Evolutionary conservation across 2,888 invertebrate species (phyloP).

Genomic region (Chloroclysta siterata): DNA sequence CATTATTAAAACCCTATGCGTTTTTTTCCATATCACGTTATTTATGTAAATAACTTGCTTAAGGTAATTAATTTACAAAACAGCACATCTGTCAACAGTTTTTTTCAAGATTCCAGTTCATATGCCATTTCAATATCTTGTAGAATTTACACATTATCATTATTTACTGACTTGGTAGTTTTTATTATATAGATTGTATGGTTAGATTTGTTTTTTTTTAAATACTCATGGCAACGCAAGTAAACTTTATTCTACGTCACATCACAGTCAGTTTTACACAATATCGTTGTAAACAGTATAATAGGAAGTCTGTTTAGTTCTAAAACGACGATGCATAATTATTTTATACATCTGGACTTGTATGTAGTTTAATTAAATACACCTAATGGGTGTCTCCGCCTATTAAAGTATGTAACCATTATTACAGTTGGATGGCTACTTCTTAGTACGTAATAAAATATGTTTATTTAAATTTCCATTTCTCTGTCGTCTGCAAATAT

Average conservation of each 20-base stretch:
- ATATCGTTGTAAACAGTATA: constrained; percentile 56
- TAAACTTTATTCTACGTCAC: constrained; percentile 64
- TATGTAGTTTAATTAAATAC: constrained; percentile 82
- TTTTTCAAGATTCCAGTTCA: neutral
- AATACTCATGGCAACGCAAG: constrained; percentile 72
- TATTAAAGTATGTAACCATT: constrained; percentile 83
- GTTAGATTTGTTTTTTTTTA: constrained; percentile 55
- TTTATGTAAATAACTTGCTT: neutral
- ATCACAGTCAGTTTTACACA: constrained; percentile 70
- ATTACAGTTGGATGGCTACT: constrained; percentile 78
- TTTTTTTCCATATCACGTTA: neutral
- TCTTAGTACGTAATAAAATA: constrained; percentile 79
- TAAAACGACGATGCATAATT: constrained; percentile 79
- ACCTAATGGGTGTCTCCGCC: constrained; percentile 82
- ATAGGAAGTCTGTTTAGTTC: constrained; percentile 74
- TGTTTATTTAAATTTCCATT: constrained; percentile 68
- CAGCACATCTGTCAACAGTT: neutral
- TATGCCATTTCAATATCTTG: neutral
- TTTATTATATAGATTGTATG: constrained; percentile 45
- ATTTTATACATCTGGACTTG: constrained; percentile 81
- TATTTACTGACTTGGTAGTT: constrained; percentile 44
- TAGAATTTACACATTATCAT: neutral
- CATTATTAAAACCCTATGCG: neutral
- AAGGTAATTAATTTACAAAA: neutral
- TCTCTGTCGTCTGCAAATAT: constrained; percentile 45